These are phyloP conservation scores for Glomeris maerens DNA, from an alignment of 1,140 invertebrate species.

Conservation along the genomic window DNA sequence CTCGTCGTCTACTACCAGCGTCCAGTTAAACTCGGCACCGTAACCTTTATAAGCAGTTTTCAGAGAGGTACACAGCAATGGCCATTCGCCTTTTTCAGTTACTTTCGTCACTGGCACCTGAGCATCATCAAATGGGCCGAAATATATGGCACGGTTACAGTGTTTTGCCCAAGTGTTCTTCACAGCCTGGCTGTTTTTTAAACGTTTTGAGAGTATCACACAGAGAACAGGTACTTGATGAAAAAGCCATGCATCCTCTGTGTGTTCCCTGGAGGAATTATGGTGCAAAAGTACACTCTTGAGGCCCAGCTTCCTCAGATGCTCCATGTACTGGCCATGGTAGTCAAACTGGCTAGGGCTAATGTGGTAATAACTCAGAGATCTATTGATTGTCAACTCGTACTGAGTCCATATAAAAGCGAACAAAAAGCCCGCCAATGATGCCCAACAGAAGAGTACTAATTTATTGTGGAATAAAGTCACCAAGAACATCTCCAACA, in stretches of 20 bases:
- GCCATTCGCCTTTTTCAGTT: slow-evolving; percentile 12
- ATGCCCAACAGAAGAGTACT: slow-evolving; percentile 19
- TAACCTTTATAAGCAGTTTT: slow-evolving; percentile 14
- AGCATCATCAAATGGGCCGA: slow-evolving; percentile 18
- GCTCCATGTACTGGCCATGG: background rate
- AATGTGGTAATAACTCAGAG: slow-evolving; percentile 11
- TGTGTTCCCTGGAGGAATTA: background rate
- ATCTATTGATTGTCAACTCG: slow-evolving; percentile 16
- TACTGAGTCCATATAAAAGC: slow-evolving; percentile 22
- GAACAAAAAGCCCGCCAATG: slow-evolving; percentile 21
- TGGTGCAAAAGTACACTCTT: background rate
- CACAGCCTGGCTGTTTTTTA: slow-evolving; percentile 18
- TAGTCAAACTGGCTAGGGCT: slow-evolving; percentile 2
- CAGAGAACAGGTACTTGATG: slow-evolving; percentile 18
- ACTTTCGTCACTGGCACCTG: slow-evolving; percentile 20
- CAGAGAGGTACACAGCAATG: slow-evolving; percentile 19
- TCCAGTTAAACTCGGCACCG: slow-evolving; percentile 29
- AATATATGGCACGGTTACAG: slow-evolving; percentile 20
- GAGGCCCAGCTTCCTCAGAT: background rate
- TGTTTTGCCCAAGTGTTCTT: slow-evolving; percentile 22
- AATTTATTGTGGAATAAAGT: slow-evolving; percentile 1
- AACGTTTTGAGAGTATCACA: slow-evolving; percentile 18
- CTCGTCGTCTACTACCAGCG: slow-evolving; percentile 31
- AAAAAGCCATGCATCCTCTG: slow-evolving; percentile 15
- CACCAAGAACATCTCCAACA: too few species aligned